Conservation (phyloP, 2,113 vertebrate species). For the Nothobranchius kuhntae region DNA sequence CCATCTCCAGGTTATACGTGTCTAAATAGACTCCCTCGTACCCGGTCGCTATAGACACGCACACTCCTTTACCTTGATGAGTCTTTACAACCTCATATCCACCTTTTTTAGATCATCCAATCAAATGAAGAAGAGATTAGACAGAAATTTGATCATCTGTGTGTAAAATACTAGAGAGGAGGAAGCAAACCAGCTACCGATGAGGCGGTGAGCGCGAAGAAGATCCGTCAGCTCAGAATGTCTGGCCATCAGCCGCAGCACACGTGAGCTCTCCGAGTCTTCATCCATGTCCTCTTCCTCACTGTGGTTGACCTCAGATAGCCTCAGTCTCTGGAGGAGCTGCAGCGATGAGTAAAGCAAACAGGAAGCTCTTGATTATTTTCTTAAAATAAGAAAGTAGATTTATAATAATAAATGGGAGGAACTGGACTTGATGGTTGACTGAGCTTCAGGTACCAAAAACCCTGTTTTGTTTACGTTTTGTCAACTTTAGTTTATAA, state of each 20-base stretch:
- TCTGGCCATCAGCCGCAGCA: slow-evolving; percentile 63
- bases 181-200: slow-evolving; percentile 55
- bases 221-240: slow-evolving; percentile 71
- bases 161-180: neutral
- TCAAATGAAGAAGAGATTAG: neutral
- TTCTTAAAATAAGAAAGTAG: too few relatives aligned
- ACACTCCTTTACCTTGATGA: slow-evolving; percentile 63
- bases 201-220: slow-evolving; percentile 70
- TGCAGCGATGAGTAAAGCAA: slow-evolving; percentile 6
- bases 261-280: slow-evolving; percentile 33
- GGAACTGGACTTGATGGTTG: too few relatives aligned
- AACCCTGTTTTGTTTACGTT: too few relatives aligned
- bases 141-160: neutral
- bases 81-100: slow-evolving; percentile 72
- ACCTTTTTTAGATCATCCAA: slow-evolving; percentile 48
- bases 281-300: slow-evolving; percentile 46
- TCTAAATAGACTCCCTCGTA: slow-evolving; percentile 73
- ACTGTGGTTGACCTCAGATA: slow-evolving; percentile 16
- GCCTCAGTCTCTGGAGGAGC: slow-evolving; percentile 50
- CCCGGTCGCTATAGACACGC: slow-evolving; percentile 69
- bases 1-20: slow-evolving; percentile 77
- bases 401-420: too few relatives aligned
- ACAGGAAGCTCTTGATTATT: too few relatives aligned
- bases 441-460: too few relatives aligned
- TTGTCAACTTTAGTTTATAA: too few relatives aligned